Base-by-base conservation (phyloP, 2,888 invertebrate genomes). In the Electrophaes corylata region DNA sequence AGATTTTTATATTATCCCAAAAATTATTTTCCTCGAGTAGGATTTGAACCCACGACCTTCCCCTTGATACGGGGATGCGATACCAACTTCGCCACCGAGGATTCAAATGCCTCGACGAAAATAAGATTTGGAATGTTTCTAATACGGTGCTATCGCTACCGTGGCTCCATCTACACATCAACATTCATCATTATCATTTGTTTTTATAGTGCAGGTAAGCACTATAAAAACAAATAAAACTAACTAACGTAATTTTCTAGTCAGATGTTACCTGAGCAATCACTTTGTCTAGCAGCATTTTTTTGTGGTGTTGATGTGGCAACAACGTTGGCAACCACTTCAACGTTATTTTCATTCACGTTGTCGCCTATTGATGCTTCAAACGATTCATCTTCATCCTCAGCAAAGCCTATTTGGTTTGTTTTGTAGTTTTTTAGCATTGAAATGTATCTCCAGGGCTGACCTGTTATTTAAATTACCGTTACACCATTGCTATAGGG, bases 231-330 rank as follows among this genome's bases (percentile, higher is more conserved):
- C n/a, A n/a, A n/a, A n/a, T n/a, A n/a, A n/a, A n/a, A n/a, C n/a
- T n/a, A n/a, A n/a, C n/a, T 29, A 26, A 26, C 2, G 8, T 6
- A 10, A 29, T 8, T 10, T 29, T 8, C 1, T 6, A 29, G 10
- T 10, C 0, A 14, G 12, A 35, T 14, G 12, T 43, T 23, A 41
- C 31, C 20, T 19, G 18, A 14, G 11, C 10, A 14, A 1, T 26
- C 23, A 12, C 23, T 23, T 14, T 14, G 43, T 26, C 43, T 26
- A 20, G 23, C 10, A 14, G 23, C 4, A 12, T 14, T 37, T 76
- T 87, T 89, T 70, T 88, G 83, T 44, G 88, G 89, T 4, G 89
- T 89, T 11, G 88, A 89, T 54, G 89, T 88, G 54, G 79, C 76
- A 68, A 84, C 76, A 29, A 75, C 48, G 66, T 76, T 78, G 62